These are phyloP conservation scores for Myiotriccus ornatus DNA, from an alignment of 2,797 vertebrate genomes.

Conservation along the genomic window DNA sequence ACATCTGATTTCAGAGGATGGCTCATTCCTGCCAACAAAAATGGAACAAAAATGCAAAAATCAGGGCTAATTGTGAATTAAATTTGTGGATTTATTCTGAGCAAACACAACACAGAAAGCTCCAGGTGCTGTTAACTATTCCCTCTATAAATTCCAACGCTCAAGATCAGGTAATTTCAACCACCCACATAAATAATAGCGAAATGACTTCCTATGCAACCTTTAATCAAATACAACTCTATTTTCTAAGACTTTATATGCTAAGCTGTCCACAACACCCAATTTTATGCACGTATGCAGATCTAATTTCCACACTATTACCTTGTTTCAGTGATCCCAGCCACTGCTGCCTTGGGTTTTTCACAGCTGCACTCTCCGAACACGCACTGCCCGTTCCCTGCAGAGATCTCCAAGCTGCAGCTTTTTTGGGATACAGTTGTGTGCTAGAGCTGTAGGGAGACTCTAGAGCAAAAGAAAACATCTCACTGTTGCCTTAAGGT, in stretches of 20 bases:
- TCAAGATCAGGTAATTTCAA: slow-evolving; percentile 6
- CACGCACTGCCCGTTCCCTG: slow-evolving; percentile 55
- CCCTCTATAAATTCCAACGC: background rate
- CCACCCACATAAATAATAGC: background rate
- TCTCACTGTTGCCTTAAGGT: background rate
- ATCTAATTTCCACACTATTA: slow-evolving; percentile 32
- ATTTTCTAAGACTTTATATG: background rate
- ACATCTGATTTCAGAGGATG: slow-evolving; percentile 68
- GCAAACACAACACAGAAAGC: background rate
- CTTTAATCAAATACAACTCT: background rate
- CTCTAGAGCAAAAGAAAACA: slow-evolving; percentile 66
- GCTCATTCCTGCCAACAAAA: slow-evolving; percentile 69
- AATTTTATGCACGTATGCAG: background rate
- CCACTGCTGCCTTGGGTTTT: slow-evolving; percentile 75
- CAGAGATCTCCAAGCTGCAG: slow-evolving; percentile 77
- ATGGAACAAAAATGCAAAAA: background rate
- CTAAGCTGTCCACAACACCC: background rate
- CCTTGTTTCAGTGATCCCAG: slow-evolving; percentile 83
- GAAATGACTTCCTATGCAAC: background rate
- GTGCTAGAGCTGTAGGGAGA: slow-evolving; percentile 87
- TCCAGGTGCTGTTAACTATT: slow-evolving; percentile 35
- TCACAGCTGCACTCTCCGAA: slow-evolving; percentile 51
- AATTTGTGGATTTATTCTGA: background rate
- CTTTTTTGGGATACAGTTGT: slow-evolving; percentile 78
- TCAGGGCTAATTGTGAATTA: background rate